Evolutionary conservation across 2,797 vertebrate species (phyloP).

Genomic region (Harpagifer antarcticus): DNA sequence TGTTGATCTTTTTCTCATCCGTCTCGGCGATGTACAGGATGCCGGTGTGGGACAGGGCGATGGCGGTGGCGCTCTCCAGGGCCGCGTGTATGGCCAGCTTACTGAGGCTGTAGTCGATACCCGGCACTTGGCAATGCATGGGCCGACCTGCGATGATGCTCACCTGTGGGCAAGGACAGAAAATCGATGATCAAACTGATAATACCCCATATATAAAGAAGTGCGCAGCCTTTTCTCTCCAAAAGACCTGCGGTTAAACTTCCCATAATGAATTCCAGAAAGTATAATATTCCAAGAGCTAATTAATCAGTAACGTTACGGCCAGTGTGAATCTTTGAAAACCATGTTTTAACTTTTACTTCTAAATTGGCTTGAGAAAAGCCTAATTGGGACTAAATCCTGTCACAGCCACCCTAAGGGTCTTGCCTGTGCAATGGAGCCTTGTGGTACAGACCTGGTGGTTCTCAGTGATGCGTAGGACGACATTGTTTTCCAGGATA

Average conservation of each 20-base stretch:
- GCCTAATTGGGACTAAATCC: conserved; percentile 71
- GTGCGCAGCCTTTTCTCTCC: not conserved
- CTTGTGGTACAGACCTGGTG: conserved; percentile 88
- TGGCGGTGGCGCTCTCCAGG: conserved; percentile 97
- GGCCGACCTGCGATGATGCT: conserved; percentile 98
- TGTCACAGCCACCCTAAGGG: conserved; percentile 61
- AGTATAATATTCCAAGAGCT: conserved; percentile 40
- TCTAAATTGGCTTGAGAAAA: conserved; percentile 63
- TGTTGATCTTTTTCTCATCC: conserved; percentile 99
- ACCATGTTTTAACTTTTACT: conserved; percentile 54
- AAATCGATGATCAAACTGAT: not conserved
- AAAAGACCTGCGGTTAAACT: conserved; percentile 24
- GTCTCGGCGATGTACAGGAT: conserved; percentile 98
- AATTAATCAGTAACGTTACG: conserved; percentile 60
- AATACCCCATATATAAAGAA: not conserved
- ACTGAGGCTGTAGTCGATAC: conserved; percentile 99
- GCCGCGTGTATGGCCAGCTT: conserved; percentile 96
- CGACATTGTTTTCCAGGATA: conserved; percentile 98
- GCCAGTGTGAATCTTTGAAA: conserved; percentile 48
- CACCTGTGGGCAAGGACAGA: conserved; percentile 75
- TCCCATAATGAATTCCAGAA: conserved; percentile 37
- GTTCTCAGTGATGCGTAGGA: conserved; percentile 98
- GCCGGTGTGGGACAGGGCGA: conserved; percentile 95
- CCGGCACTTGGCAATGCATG: conserved; percentile 99
- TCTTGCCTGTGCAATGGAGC: conserved; percentile 29